Percentiles rank a stretch among this genome's conserved stretches.
Conservation (phyloP, 37 sponge, comb jelly and placozoan species). For the Hormiphora californensis region DNA sequence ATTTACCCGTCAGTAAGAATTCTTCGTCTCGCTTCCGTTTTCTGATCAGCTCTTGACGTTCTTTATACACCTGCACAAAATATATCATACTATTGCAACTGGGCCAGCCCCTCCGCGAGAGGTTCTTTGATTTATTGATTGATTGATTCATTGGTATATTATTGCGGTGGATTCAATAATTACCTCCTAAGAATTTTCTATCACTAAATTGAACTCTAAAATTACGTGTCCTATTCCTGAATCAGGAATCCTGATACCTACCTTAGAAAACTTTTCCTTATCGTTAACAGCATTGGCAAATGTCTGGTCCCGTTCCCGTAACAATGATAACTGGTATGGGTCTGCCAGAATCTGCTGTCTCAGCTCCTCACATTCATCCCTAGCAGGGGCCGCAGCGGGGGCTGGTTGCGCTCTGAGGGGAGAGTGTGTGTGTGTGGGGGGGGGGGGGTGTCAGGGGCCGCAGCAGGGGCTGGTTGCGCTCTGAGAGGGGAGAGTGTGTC, state of each 20-base stretch:
- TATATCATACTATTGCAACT: too few species aligned
- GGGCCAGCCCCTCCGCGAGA: too few species aligned
- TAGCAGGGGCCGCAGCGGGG: neutral
- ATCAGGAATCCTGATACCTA: too few species aligned
- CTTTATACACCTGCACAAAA: neutral
- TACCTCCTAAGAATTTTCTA: too few species aligned
- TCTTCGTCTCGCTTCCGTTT: constrained; percentile 65
- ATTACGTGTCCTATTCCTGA: too few species aligned
- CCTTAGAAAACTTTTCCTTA: constrained; percentile 55
- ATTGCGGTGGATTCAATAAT: too few species aligned
- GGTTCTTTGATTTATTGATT: too few species aligned
- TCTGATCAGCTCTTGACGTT: constrained; percentile 37
- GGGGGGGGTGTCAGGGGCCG: neutral
- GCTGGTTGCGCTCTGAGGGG: neutral
- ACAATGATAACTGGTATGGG: constrained; percentile 58
- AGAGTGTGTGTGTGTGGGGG: neutral
- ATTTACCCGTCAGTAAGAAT: constrained; percentile 57
- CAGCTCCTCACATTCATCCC: constrained; percentile 56
- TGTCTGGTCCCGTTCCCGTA: constrained; percentile 63
- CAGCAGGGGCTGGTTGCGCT: neutral
- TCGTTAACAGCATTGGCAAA: constrained; percentile 70
- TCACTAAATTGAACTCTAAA: too few species aligned
- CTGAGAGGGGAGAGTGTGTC: neutral
- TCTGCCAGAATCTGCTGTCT: constrained; percentile 60
- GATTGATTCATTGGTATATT: too few species aligned